phyloP scores from a whole-genome alignment of 1,140 invertebrate genomes.

The Drosophila repleta region DNA sequence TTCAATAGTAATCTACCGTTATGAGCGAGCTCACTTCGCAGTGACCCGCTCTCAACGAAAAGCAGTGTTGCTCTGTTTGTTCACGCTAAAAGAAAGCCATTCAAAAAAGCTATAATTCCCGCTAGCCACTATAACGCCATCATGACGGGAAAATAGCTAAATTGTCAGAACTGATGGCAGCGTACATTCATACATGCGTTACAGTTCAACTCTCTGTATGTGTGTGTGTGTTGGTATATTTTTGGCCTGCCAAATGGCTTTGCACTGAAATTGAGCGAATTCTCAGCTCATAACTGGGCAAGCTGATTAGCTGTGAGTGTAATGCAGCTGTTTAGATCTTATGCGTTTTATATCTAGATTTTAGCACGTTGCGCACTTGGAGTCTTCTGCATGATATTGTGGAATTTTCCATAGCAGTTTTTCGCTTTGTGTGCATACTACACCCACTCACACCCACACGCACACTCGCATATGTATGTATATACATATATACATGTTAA shows the following conservation, averaged over 20 bases:
- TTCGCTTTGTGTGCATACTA: slow-evolving; percentile 7
- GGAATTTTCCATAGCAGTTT: slow-evolving; percentile 35
- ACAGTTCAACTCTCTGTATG: slow-evolving; percentile 23
- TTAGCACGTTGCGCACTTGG: slow-evolving; percentile 27
- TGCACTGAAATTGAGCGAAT: neutral
- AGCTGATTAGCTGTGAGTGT: too few species aligned
- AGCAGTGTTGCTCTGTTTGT: too few species aligned
- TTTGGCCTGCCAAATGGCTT: too few species aligned
- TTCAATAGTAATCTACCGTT: too few species aligned
- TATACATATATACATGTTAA: neutral
- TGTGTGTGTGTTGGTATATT: slow-evolving; percentile 5
- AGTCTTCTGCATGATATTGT: slow-evolving; percentile 29
- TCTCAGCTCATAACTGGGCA: too few species aligned
- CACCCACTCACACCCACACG: neutral
- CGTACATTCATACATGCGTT: slow-evolving; percentile 1
- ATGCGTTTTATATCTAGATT: slow-evolving; percentile 20
- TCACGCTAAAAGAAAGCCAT: too few species aligned
- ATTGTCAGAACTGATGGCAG: too few species aligned
- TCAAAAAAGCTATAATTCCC: too few species aligned
- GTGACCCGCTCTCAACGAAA: slow-evolving; percentile 19
- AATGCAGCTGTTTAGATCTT: neutral
- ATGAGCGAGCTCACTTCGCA: too few species aligned
- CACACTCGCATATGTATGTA: neutral
- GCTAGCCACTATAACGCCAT: too few species aligned
- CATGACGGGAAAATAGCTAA: too few species aligned